A percentile compares a stretch with the other conserved stretches of the same genome.
Evolutionary conservation across 1,140 invertebrate genomes (phyloP).

Genomic region (Paraescarpia echinospica): DNA sequence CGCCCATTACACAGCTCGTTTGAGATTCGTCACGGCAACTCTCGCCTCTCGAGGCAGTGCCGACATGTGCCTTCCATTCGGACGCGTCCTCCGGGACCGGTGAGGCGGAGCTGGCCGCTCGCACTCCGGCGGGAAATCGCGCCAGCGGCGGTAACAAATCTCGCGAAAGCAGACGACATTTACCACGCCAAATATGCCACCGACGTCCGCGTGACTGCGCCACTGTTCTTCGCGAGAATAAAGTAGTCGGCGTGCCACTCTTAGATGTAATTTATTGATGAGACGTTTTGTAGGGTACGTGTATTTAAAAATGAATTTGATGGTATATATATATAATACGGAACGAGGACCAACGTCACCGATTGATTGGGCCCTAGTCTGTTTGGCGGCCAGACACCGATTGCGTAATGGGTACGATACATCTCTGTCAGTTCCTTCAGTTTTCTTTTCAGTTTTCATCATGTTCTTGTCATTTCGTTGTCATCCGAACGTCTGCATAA

Average conservation of each 20-base stretch:
- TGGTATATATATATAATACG: background rate
- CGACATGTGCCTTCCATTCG: background rate
- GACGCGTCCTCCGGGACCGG: background rate
- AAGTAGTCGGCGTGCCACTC: background rate
- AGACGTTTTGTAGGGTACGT: constrained; percentile 4
- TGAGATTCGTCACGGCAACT: background rate
- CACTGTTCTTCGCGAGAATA: background rate
- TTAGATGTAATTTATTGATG: background rate
- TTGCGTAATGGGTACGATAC: background rate
- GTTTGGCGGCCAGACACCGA: background rate
- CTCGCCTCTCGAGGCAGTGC: background rate
- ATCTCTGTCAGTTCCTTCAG: background rate
- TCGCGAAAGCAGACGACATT: background rate
- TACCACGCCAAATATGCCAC: background rate
- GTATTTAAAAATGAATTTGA: background rate
- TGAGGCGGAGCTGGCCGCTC: background rate
- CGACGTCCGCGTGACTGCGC: background rate
- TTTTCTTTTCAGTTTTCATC: background rate
- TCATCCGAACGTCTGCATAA: background rate
- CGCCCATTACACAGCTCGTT: background rate
- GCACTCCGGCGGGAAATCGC: background rate
- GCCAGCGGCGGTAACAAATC: background rate
- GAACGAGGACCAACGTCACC: background rate
- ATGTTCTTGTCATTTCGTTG: background rate
- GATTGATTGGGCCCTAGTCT: background rate